Conservation (phyloP, 1,140 invertebrate genomes). For the Copidosoma floridanum region DNA sequence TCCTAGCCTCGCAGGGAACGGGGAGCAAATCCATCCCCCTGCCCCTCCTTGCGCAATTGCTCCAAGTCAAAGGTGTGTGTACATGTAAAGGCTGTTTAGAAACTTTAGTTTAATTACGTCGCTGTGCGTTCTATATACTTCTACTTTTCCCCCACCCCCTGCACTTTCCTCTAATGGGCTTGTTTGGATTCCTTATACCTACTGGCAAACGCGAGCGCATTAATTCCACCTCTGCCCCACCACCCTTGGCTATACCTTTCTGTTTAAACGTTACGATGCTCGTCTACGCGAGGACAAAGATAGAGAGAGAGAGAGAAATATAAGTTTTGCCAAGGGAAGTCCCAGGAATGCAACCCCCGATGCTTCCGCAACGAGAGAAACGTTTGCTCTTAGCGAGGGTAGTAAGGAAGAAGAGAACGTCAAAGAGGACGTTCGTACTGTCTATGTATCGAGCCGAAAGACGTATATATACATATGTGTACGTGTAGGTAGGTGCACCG, state of each 20-base stretch:
- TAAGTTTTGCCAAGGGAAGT: too few relatives aligned
- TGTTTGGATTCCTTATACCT: slow-evolving; percentile 17
- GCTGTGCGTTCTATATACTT: not conserved
- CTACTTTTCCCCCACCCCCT: not conserved
- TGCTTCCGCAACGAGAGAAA: too few relatives aligned
- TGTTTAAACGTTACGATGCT: too few relatives aligned
- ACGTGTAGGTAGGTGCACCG: too few relatives aligned
- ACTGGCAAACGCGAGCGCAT: not conserved
- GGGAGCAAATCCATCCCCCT: too few relatives aligned
- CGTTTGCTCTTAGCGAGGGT: too few relatives aligned
- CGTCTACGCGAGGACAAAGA: not conserved
- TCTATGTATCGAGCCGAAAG: not conserved
- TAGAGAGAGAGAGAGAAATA: not conserved
- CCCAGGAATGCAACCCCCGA: too few relatives aligned
- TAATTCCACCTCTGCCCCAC: not conserved
- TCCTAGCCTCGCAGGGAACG: not conserved
- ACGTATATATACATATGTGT: too few relatives aligned
- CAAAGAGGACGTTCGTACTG: too few relatives aligned
- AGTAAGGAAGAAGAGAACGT: too few relatives aligned
- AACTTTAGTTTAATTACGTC: slow-evolving; percentile 25
- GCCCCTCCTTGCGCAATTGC: too few relatives aligned
- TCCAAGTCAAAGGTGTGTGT: slow-evolving; percentile 7
- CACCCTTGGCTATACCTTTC: too few relatives aligned
- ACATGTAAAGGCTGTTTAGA: slow-evolving; percentile 4
- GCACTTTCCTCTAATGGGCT: slow-evolving; percentile 3